phyloP scores from a whole-genome alignment of 2,888 invertebrate genomes.

The Hirtodrosophila histrioides region DNA sequence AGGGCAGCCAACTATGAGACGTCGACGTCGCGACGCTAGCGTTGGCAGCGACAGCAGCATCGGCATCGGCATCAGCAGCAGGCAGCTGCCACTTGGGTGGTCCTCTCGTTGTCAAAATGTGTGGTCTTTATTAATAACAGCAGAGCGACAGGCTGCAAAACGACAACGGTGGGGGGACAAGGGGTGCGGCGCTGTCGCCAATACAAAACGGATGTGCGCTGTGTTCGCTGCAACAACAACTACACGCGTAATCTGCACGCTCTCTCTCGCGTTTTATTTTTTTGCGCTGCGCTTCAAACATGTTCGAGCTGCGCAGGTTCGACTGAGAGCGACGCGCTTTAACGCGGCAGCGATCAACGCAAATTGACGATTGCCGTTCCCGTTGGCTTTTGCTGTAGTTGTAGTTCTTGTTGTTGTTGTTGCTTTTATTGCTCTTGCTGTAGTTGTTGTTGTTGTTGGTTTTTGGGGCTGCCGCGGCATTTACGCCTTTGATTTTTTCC shows the following conservation, averaged over 20 bases:
- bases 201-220: slow-evolving; percentile 75
- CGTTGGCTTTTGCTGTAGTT: slow-evolving; percentile 19
- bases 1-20: slow-evolving; percentile 56
- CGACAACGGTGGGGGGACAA: slow-evolving; percentile 3
- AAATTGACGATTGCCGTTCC: slow-evolving; percentile 34
- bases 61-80: slow-evolving; percentile 25
- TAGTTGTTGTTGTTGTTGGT: slow-evolving; percentile 39
- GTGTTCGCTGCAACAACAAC: slow-evolving; percentile 12
- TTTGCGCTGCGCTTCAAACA: slow-evolving; percentile 52
- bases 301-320: slow-evolving; percentile 46
- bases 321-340: slow-evolving; percentile 30
- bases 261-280: slow-evolving; percentile 21
- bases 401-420: slow-evolving; percentile 21
- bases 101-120: slow-evolving; percentile 84
- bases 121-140: slow-evolving; percentile 85
- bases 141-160: slow-evolving; percentile 34
- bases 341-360: slow-evolving; percentile 30
- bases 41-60: slow-evolving; percentile 2
- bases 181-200: slow-evolving; percentile 66
- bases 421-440: slow-evolving; percentile 2
- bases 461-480: slow-evolving; percentile 66
- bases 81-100: slow-evolving; percentile 83
- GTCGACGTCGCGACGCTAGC: slow-evolving; percentile 18
- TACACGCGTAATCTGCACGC: slow-evolving; percentile 48
- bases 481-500: slow-evolving; percentile 79